These are phyloP conservation scores for Cichladusa arquata DNA, from an alignment of 2,113 vertebrate species.

Conservation along the genomic window DNA sequence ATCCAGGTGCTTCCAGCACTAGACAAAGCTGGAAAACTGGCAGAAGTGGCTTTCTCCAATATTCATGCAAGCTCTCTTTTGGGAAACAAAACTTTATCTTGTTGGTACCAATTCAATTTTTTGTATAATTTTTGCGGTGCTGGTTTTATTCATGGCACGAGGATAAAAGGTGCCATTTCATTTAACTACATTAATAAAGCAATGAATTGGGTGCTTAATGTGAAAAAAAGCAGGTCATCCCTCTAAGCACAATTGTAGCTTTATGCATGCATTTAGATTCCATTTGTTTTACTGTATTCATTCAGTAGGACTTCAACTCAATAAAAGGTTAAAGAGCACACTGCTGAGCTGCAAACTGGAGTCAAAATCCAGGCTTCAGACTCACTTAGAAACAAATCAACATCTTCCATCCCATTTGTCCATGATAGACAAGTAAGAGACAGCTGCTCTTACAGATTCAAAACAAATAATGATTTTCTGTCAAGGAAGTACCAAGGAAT, in stretches of 20 bases:
- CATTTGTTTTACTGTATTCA: background rate
- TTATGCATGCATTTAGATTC: background rate
- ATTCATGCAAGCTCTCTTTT: background rate
- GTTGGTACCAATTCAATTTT: background rate
- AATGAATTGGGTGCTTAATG: background rate
- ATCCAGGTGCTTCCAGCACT: background rate
- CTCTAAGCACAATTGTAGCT: background rate
- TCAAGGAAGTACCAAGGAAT: background rate
- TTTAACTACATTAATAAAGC: background rate
- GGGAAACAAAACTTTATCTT: background rate
- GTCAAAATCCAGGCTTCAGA: background rate
- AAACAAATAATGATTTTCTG: constrained; percentile 14
- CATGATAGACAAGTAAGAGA: background rate
- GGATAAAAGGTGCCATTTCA: background rate
- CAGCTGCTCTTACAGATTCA: background rate
- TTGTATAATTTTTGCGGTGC: background rate
- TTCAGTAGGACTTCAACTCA: background rate
- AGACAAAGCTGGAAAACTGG: background rate
- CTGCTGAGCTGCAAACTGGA: background rate
- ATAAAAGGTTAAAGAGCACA: background rate
- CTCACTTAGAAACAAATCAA: background rate
- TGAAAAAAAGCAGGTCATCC: background rate
- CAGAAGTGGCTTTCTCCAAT: background rate
- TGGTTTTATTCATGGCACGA: background rate
- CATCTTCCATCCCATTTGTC: background rate